Conservation (phyloP, 2,797 vertebrate species). For the Sebastes cheni region DNA sequence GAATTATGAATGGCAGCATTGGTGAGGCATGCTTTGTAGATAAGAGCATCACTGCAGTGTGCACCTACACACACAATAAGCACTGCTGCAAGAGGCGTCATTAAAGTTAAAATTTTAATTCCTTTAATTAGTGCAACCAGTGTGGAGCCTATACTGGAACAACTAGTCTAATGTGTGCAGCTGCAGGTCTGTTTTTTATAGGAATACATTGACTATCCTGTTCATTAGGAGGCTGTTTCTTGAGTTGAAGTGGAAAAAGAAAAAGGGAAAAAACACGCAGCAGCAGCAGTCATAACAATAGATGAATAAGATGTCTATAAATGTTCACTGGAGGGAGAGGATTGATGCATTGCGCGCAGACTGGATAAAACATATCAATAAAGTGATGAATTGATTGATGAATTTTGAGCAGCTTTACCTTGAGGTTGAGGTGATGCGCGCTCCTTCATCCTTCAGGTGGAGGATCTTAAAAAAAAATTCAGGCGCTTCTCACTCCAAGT, state of each 20-base stretch:
- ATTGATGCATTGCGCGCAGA: constrained; percentile 4
- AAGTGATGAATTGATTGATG: constrained; percentile 42
- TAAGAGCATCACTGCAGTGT: background rate
- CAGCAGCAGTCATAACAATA: constrained; percentile 20
- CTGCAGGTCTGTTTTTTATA: constrained; percentile 24
- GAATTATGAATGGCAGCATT: background rate
- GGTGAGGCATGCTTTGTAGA: background rate
- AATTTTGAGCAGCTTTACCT: constrained; percentile 66
- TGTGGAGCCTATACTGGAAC: constrained; percentile 26
- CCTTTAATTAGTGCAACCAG: constrained; percentile 53
- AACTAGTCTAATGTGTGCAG: constrained; percentile 53
- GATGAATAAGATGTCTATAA: constrained; percentile 31
- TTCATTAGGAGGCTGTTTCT: constrained; percentile 47
- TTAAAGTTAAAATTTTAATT: constrained; percentile 52
- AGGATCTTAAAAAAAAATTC: constrained; percentile 38
- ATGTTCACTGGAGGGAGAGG: constrained; percentile 18
- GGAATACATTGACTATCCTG: constrained; percentile 33
- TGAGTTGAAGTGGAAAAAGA: constrained; percentile 42
- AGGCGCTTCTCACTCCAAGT: constrained; percentile 17
- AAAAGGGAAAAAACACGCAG: background rate
- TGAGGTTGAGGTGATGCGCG: constrained; percentile 55
- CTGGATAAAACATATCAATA: constrained; percentile 23
- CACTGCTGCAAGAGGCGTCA: background rate
- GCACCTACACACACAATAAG: background rate
- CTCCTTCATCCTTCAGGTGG: constrained; percentile 63